Evolutionary conservation across 2,888 invertebrate species (phyloP).

Genomic region (Monopis laevigella): DNA sequence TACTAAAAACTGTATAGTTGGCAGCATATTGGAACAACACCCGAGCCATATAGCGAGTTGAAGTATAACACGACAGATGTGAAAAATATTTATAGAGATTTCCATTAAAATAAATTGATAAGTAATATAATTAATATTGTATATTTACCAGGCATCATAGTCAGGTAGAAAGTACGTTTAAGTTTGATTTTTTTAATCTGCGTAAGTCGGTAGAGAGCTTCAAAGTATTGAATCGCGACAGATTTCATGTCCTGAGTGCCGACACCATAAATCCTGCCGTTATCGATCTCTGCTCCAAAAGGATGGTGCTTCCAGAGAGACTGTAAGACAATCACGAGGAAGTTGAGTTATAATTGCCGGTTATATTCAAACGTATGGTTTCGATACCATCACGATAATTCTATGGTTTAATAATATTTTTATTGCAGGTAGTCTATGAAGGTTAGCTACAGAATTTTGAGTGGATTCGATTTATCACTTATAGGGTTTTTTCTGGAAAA

Average conservation of each 20-base stretch:
- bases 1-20: no score
- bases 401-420: neutral
- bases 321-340: conserved; percentile 65
- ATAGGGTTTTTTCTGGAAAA: no score
- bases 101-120: no score
- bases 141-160: conserved; percentile 70
- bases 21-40: no score
- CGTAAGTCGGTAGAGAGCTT: conserved; percentile 64
- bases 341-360: neutral
- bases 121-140: neutral
- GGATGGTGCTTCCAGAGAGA: conserved; percentile 80
- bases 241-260: conserved; percentile 87
- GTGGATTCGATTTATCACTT: no score
- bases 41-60: no score
- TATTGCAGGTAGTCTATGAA: no score
- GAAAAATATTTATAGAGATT: no score
- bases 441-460: no score
- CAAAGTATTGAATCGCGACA: conserved; percentile 72
- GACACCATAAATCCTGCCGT: conserved; percentile 83
- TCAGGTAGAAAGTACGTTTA: conserved; percentile 69
- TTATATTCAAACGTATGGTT: no score
- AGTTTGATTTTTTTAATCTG: conserved; percentile 51
- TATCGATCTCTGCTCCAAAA: conserved; percentile 78
- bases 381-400: no score
- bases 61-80: no score